Evolutionary conservation across 2,113 vertebrate genomes (phyloP), one percentile per base, ranked within the genome.

Genomic region (Corythornis cristatus): DNA sequence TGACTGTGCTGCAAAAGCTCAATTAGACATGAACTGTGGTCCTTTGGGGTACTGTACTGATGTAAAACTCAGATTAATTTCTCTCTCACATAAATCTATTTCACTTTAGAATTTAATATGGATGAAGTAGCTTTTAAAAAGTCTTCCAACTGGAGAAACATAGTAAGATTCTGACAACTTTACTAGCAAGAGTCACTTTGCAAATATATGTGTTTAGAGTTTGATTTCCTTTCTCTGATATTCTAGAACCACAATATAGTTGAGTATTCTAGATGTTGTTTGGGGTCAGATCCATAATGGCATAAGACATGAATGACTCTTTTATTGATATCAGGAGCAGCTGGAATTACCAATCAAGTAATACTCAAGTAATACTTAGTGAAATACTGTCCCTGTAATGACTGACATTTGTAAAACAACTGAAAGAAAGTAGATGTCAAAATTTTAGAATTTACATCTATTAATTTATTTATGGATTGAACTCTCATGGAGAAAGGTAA

Each of bases 61-160:
- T 88, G 88, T 83, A 88, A 86, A 95, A 78, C 57, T 65, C 80
- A 75, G 77, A 80, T 76, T 77, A 84, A 90, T 57, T 78, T 92
- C 66, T 86, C 90, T 90, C 92, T 75, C 79, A 94, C 73, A 56
- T 86, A 90, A 86, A 84, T 86, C 70, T 95, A 88, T 86, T 94
- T 95, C 61, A 65, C 68, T 90, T 81, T 48, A 86, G 53, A 94
- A 68, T 88, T 93, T 86, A 88, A 88, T 86, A 94, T 79, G 84
- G 86, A 93, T 94, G 83, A 89, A 93, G 68, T 10, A 74, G 43
- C 53, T 88, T 90, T 90, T 90, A 88, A 66, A 90, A 95, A 74
- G 37, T 18, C 57, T 77, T 83, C 68, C 43, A 78, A 70, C 15
- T 60, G 65, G 58, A 91, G 72, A 93, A 93, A 76, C 25, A 29